Evolutionary conservation across 2,113 vertebrate species (phyloP).

Genomic region (Halichoeres trimaculatus): DNA sequence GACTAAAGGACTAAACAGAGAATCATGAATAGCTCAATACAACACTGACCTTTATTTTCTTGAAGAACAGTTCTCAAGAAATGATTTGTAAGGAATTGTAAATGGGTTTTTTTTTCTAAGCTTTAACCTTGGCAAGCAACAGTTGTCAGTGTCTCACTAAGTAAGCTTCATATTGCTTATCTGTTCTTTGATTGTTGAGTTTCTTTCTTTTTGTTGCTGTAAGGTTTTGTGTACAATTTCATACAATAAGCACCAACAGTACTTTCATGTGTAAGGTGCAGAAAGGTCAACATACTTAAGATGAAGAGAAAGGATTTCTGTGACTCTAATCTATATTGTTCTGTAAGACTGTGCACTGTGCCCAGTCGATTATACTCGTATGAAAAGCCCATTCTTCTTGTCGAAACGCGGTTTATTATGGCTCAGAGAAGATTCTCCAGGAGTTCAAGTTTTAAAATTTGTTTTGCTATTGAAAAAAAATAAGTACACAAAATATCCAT

Average conservation of each 20-base stretch:
- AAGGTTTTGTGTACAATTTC: not conserved
- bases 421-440: not conserved
- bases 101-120: not conserved
- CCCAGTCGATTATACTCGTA: not conserved
- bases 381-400: no score
- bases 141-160: conserved; percentile 7
- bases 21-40: not conserved
- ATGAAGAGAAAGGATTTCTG: not conserved
- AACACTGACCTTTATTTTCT: conserved; percentile 14
- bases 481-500: not conserved
- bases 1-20: not conserved
- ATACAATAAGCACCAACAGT: not conserved
- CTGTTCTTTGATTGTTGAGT: not conserved
- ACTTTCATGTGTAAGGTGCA: not conserved
- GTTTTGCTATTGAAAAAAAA: not conserved
- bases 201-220: not conserved
- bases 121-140: conserved; percentile 15
- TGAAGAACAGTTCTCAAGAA: not conserved
- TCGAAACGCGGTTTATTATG: no score
- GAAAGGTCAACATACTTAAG: not conserved
- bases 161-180: not conserved
- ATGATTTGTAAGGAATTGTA: not conserved
- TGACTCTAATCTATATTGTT: not conserved
- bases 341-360: not conserved
- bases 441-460: not conserved